Base-by-base conservation (phyloP, 2,888 invertebrate genomes). In the Coenonympha arcania region DNA sequence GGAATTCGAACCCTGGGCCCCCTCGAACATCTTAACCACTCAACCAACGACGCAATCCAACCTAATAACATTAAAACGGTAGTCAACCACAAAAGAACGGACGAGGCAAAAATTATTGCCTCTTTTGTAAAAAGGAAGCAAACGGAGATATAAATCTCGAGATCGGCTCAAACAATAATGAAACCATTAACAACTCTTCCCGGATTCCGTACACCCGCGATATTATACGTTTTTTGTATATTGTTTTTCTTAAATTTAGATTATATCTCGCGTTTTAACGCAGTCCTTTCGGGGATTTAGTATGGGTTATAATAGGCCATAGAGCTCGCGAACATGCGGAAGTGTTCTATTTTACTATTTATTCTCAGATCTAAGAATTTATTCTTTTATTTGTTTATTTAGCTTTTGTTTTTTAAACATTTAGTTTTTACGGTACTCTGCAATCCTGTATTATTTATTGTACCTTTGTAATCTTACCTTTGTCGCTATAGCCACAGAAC, bases 251-350 rank as follows among this genome's bases (percentile, higher is more conserved):
- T 13, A 6, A 30, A 33, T 20, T 20, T 31, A 31, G 18, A n/a
- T 77, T 80, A 84, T 82, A 84, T 82, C 78, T 67, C 64, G 61
- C 65, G 79, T 81, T 84, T 84, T 82, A 82, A 83, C 76, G 69
- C 61, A 65, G 67, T 69, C 71, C 69, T 66, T 64, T 68, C 54
- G 49, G 50, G 49, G 73, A 83, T 84, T 82, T 82, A 81, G n/a
- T n/a, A n/a, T n/a, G n/a, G n/a, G n/a, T 80, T 44, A 18, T 34
- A 34, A 44, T 34, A 34, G 66, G 81, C 79, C 74, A 78, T 71
- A 68, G 68, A 79, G 71, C 62, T 72, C 63, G 76, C 79, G n/a
- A n/a, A n/a, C n/a, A n/a, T n/a, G n/a, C n/a, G 82, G 76, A 73
- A 72, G 63, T 45, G 6, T 44, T 24, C 37, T 43, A 24, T 40